These are phyloP conservation scores for Aldrovandia affinis DNA, from an alignment of 2,797 vertebrate species.

Conservation along the genomic window DNA sequence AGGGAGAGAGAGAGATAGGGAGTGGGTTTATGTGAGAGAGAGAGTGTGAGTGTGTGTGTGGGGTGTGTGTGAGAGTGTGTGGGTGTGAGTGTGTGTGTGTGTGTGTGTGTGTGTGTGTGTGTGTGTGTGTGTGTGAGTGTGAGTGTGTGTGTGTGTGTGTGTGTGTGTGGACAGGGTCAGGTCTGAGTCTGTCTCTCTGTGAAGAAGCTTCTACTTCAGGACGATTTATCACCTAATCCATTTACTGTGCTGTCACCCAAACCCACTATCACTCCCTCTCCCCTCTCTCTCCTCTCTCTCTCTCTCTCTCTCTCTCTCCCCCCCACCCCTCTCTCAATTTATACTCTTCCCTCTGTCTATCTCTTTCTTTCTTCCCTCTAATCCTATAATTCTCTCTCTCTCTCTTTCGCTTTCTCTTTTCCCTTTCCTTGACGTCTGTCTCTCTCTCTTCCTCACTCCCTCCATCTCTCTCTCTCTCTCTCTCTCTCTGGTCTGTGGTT, in stretches of 20 bases:
- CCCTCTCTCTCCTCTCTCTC: conserved; percentile 35
- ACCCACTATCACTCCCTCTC: conserved; percentile 51
- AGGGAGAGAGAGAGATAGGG: too few species aligned
- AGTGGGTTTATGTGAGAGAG: neutral
- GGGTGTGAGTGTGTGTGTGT: conserved; percentile 6
- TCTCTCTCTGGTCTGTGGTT: conserved; percentile 59
- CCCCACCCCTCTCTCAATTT: neutral
- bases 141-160: neutral
- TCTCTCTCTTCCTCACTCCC: conserved; percentile 56
- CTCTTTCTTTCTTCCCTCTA: neutral
- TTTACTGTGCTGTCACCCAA: conserved; percentile 17
- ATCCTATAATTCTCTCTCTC: conserved; percentile 20
- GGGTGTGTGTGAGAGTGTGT: neutral
- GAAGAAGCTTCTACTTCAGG: neutral
- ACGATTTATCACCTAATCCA: conserved; percentile 25
- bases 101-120: neutral
- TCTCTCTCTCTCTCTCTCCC: conserved; percentile 46
- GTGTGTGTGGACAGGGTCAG: neutral
- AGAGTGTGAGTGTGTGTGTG: neutral
- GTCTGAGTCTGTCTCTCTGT: neutral
- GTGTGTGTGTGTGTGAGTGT: neutral
- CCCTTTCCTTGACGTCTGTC: conserved; percentile 43
- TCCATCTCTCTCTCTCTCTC: conserved; percentile 63
- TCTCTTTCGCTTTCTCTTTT: conserved; percentile 8
- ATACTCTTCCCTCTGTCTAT: neutral